Conservation (phyloP, 2,888 invertebrate species). For the Entomobrya proxima region DNA sequence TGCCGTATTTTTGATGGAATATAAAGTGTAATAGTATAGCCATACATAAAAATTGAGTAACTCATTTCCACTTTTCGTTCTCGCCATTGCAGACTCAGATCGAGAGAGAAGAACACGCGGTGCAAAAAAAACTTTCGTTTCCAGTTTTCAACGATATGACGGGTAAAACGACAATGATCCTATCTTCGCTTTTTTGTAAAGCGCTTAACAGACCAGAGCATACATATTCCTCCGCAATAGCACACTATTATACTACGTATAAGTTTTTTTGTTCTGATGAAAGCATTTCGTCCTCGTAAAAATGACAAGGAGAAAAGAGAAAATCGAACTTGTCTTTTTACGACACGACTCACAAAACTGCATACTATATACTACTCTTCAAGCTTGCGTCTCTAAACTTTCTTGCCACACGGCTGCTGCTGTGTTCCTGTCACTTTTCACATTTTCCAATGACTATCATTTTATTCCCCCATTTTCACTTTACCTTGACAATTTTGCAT, state of each 20-base stretch:
- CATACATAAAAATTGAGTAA: conserved; percentile 15
- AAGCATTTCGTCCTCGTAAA: background rate
- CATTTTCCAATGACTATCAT: conserved; percentile 32
- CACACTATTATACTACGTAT: too few relatives aligned
- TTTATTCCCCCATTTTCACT: conserved; percentile 2
- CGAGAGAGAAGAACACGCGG: too few relatives aligned
- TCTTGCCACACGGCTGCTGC: background rate
- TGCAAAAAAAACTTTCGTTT: too few relatives aligned
- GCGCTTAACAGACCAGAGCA: too few relatives aligned
- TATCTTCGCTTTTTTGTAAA: too few relatives aligned
- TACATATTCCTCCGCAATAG: too few relatives aligned
- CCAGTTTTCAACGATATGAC: too few relatives aligned
- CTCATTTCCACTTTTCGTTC: background rate
- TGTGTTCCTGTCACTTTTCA: conserved; percentile 14
- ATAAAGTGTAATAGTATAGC: too few relatives aligned
- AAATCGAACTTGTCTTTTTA: conserved; percentile 7
- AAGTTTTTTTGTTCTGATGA: too few relatives aligned
- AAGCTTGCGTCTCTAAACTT: background rate
- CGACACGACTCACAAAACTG: background rate
- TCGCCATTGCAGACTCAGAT: background rate
- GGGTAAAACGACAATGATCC: too few relatives aligned
- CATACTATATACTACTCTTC: background rate
- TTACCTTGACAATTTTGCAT: background rate
- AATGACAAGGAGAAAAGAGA: background rate
- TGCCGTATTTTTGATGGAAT: too few relatives aligned